These are phyloP conservation scores for Platichthys flesus DNA, from an alignment of 2,113 vertebrate genomes.

Conservation along the genomic window DNA sequence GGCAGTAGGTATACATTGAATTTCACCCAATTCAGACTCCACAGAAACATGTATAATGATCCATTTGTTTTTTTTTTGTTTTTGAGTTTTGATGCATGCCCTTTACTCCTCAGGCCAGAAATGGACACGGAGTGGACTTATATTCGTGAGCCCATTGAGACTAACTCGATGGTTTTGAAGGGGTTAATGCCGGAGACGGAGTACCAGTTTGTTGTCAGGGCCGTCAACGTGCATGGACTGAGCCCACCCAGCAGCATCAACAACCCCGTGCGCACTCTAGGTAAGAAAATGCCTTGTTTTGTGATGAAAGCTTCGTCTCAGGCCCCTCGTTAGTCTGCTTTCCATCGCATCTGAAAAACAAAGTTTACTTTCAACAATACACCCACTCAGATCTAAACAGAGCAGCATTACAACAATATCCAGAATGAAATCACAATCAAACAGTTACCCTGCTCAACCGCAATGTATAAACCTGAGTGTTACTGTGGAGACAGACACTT, in stretches of 20 bases:
- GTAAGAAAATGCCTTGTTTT: slow-evolving; percentile 80
- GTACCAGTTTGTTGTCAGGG: slow-evolving; percentile 92
- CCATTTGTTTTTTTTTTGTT: too few species aligned
- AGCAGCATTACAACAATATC: not conserved
- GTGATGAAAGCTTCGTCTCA: not conserved
- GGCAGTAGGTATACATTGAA: too few species aligned
- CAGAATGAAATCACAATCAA: slow-evolving; percentile 5
- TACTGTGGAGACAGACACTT: slow-evolving; percentile 7
- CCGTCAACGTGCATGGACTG: slow-evolving; percentile 86
- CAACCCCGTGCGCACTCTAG: slow-evolving; percentile 81
- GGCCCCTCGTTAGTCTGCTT: not conserved
- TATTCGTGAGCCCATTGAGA: slow-evolving; percentile 90
- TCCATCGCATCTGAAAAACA: slow-evolving; percentile 41
- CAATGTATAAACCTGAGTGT: not conserved
- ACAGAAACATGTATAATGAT: too few species aligned
- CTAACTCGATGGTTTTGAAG: slow-evolving; percentile 94
- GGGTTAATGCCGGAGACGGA: slow-evolving; percentile 88
- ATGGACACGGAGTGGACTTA: slow-evolving; percentile 90
- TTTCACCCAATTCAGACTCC: too few species aligned
- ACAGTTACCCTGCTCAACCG: slow-evolving; percentile 12
- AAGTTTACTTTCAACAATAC: slow-evolving; percentile 19
- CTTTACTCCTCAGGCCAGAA: slow-evolving; percentile 84
- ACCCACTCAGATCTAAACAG: slow-evolving; percentile 28
- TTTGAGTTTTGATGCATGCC: not conserved
- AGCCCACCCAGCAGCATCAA: slow-evolving; percentile 88